Evolutionary conservation across 1,140 invertebrate genomes (phyloP).

Genomic region (Chionoecetes opilio): DNA sequence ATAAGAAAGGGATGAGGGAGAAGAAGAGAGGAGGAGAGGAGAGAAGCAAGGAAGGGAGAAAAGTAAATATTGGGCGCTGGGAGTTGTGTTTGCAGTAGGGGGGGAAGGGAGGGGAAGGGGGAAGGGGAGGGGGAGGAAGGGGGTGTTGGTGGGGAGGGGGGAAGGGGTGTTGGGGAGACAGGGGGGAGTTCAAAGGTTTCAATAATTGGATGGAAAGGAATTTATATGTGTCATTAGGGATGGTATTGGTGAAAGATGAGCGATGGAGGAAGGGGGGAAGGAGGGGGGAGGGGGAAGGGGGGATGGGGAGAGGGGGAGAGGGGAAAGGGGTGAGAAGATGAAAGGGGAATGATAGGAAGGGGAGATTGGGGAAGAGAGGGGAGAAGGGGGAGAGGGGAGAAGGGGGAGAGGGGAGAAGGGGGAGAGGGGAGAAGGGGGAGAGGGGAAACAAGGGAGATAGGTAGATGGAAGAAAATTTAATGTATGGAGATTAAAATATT

Average conservation of each 20-base stretch:
- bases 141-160: not conserved
- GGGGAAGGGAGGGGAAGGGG: not conserved
- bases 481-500: too few species aligned
- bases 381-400: not conserved
- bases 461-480: too few species aligned
- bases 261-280: not conserved
- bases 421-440: not conserved
- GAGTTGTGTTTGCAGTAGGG: not conserved
- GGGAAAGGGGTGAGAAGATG: not conserved
- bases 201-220: conserved; percentile 56
- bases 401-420: not conserved
- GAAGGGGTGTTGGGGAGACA: not conserved
- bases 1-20: not conserved
- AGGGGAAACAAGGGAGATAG: not conserved
- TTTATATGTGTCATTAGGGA: conserved; percentile 59
- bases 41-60: conserved; percentile 29
- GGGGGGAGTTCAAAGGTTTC: conserved; percentile 44
- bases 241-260: conserved; percentile 52
- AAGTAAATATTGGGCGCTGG: not conserved
- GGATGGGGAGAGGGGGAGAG: too few species aligned
- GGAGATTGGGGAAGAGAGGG: not conserved
- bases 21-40: not conserved
- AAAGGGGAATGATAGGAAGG: not conserved
- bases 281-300: not conserved
- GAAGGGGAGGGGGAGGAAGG: not conserved